These are phyloP conservation scores for Xylota sylvarum DNA, from an alignment of 2,888 invertebrate genomes.

Conservation along the genomic window DNA sequence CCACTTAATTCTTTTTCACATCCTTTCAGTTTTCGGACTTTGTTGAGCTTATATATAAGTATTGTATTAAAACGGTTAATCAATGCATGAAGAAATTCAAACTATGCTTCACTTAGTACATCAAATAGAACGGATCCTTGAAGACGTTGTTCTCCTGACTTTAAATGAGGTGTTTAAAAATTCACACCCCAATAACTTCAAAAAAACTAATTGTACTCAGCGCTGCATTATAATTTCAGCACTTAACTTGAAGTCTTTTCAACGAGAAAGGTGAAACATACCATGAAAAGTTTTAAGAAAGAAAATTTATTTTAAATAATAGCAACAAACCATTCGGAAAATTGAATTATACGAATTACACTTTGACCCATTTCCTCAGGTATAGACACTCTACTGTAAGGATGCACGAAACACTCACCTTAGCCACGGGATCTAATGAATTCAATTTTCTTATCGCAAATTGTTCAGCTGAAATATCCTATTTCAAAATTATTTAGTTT, in stretches of 20 bases:
- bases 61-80: neutral
- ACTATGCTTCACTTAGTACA: neutral
- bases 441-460: constrained; percentile 54
- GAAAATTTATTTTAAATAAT: constrained; percentile 7
- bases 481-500: constrained; percentile 41
- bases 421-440: constrained; percentile 49
- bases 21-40: no score
- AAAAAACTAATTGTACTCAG: neutral
- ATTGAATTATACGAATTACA: constrained; percentile 12
- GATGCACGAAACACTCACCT: neutral
- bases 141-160: neutral
- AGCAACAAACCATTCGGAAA: constrained; percentile 7
- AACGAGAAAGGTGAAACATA: neutral
- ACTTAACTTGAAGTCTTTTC: neutral
- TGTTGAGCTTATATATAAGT: no score
- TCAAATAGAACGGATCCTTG: neutral
- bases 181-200: neutral
- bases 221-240: neutral
- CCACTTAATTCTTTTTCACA: no score
- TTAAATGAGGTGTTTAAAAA: neutral
- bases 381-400: neutral
- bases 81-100: neutral
- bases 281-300: neutral
- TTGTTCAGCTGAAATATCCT: constrained; percentile 51
- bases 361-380: neutral